Conservation (phyloP, 2,888 invertebrate genomes). For the Panopea generosa region DNA sequence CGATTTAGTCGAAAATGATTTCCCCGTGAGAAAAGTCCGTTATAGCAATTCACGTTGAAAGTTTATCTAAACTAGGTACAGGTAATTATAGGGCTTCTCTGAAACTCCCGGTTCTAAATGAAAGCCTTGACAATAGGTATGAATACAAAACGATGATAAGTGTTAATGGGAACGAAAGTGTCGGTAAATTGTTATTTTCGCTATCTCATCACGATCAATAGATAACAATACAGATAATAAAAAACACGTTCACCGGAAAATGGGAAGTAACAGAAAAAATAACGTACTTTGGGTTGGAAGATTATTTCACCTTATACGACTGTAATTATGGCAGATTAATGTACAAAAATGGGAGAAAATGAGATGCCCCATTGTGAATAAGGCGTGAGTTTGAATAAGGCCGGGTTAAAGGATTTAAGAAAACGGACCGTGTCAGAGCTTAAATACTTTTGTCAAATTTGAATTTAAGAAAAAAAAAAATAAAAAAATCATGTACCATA, state of each 20-base stretch:
- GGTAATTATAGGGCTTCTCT: constrained; percentile 37
- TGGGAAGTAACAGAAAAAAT: constrained; percentile 16
- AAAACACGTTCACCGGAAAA: constrained; percentile 16
- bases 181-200: constrained; percentile 20
- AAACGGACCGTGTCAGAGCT: no score
- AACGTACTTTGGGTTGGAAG: neutral
- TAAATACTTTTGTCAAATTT: no score
- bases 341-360: neutral
- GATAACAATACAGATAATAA: neutral
- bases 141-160: constrained; percentile 22
- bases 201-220: constrained; percentile 16
- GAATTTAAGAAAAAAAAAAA: no score
- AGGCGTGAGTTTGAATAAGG: no score
- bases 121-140: constrained; percentile 31
- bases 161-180: constrained; percentile 17
- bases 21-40: constrained; percentile 46
- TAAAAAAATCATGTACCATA: no score
- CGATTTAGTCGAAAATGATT: neutral
- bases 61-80: constrained; percentile 4
- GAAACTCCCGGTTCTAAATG: constrained; percentile 11
- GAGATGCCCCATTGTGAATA: neutral
- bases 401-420: no score
- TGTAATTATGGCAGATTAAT: constrained; percentile 23
- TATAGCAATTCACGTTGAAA: constrained; percentile 35
- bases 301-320: constrained; percentile 16